A percentile compares a stretch with the other conserved stretches of the same genome.
Conservation (phyloP, 2,113 vertebrate species). For the Dryoscopus gambensis region DNA sequence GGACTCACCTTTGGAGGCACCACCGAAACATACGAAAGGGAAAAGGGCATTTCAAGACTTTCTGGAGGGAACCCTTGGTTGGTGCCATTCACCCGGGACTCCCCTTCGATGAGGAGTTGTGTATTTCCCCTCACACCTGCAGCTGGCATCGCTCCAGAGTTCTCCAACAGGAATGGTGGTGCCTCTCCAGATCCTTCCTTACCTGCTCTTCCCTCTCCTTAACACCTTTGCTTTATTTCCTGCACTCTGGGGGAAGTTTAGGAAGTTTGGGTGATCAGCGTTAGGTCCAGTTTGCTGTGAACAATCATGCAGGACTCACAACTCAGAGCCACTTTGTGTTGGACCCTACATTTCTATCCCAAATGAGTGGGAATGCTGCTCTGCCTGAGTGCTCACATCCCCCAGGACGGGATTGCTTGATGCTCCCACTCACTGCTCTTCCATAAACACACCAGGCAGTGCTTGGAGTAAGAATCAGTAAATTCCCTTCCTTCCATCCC, state of each 20-base stretch:
- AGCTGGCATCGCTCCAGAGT: fast-evolving
- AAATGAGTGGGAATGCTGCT: neutral
- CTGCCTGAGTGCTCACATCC: neutral
- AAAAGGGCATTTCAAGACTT: neutral
- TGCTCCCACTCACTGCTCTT: neutral
- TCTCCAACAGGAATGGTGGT: neutral
- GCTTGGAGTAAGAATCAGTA: neutral
- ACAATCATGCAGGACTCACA: fast-evolving
- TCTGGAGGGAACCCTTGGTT: neutral
- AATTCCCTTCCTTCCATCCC: neutral
- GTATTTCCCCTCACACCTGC: neutral
- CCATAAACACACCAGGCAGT: neutral
- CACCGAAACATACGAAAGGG: neutral
- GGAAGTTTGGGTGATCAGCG: too few relatives aligned
- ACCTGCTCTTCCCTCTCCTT: neutral
- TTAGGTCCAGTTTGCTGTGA: neutral
- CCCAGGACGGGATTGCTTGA: neutral
- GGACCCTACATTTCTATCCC: neutral
- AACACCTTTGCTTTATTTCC: neutral
- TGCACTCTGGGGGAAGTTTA: neutral
- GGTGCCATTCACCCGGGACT: neutral
- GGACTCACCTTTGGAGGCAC: neutral
- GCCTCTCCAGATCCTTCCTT: neutral
- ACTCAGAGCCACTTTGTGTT: neutral
- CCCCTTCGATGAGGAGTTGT: fast-evolving